Conservation (phyloP, 1,140 invertebrate genomes). For the Trypoxylus dichotomus region DNA sequence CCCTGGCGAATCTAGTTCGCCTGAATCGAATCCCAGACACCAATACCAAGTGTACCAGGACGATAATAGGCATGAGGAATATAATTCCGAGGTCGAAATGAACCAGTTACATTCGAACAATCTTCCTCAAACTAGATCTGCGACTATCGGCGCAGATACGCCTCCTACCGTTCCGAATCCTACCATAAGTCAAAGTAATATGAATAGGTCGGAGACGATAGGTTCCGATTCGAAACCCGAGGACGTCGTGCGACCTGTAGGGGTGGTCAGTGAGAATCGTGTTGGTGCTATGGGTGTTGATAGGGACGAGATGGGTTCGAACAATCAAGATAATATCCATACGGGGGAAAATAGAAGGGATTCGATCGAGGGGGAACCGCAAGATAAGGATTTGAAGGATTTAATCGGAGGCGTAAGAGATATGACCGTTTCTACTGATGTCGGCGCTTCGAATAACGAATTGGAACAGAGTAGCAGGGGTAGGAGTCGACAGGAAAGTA, state of each 20-base stretch:
- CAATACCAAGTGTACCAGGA: conserved; percentile 27
- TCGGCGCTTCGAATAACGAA: neutral
- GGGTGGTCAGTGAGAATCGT: conserved; percentile 13
- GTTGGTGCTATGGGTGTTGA: conserved; percentile 37
- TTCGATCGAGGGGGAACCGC: conserved; percentile 32
- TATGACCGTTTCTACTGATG: conserved; percentile 16
- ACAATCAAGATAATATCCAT: neutral
- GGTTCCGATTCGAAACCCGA: conserved; percentile 33
- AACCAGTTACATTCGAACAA: conserved; percentile 12
- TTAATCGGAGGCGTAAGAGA: conserved; percentile 27
- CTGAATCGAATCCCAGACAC: conserved; percentile 40
- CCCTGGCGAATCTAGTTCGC: conserved; percentile 56
- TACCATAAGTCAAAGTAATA: neutral
- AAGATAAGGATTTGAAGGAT: conserved; percentile 28
- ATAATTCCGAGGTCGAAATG: conserved; percentile 45
- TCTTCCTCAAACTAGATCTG: conserved; percentile 42
- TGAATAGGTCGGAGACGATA: conserved; percentile 43
- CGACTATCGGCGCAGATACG: conserved; percentile 51
- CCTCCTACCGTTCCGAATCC: conserved; percentile 40
- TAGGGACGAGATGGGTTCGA: neutral
- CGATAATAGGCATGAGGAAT: conserved; percentile 42
- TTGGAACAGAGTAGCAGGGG: conserved; percentile 10
- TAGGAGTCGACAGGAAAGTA: conserved; percentile 43
- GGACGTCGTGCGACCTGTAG: conserved; percentile 21
- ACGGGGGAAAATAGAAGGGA: conserved; percentile 24